These are phyloP conservation scores for Nannoperca obscura DNA, from an alignment of 2,797 vertebrate species.

Conservation along the genomic window DNA sequence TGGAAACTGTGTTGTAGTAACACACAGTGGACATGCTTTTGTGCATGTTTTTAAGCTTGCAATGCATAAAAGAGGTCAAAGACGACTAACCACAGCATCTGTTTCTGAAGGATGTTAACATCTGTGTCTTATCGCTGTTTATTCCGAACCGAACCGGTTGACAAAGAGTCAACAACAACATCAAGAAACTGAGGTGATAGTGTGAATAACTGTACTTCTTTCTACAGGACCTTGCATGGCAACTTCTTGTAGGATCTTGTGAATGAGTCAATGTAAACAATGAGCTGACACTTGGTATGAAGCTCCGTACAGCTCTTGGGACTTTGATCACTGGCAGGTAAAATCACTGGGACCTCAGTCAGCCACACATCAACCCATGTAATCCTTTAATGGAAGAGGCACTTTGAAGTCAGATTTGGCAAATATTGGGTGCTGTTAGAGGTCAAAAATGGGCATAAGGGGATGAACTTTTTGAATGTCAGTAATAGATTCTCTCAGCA, in stretches of 20 bases:
- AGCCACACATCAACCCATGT: neutral
- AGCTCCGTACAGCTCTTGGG: neutral
- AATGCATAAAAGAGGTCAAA: neutral
- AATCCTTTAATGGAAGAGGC: neutral
- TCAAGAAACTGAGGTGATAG: neutral
- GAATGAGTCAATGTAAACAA: neutral
- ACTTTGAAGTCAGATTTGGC: constrained; percentile 5
- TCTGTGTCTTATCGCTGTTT: neutral
- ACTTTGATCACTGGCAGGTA: neutral
- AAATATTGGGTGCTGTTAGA: neutral
- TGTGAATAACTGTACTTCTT: neutral
- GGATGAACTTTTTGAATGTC: neutral
- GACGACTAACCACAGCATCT: neutral
- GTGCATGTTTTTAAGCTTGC: constrained; percentile 1
- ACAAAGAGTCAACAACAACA: neutral
- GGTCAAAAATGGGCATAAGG: neutral
- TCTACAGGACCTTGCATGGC: no score
- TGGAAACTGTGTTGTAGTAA: neutral
- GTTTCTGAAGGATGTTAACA: neutral
- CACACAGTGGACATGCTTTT: neutral
- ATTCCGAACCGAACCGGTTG: neutral
- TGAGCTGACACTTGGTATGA: neutral
- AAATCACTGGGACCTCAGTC: constrained; percentile 1
- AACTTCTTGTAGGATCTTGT: no score
- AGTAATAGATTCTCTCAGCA: neutral